A percentile compares a stretch with the other conserved stretches of the same genome.
Conservation (phyloP, 2,797 vertebrate genomes). For the Schizothorax lantsangensis region DNA sequence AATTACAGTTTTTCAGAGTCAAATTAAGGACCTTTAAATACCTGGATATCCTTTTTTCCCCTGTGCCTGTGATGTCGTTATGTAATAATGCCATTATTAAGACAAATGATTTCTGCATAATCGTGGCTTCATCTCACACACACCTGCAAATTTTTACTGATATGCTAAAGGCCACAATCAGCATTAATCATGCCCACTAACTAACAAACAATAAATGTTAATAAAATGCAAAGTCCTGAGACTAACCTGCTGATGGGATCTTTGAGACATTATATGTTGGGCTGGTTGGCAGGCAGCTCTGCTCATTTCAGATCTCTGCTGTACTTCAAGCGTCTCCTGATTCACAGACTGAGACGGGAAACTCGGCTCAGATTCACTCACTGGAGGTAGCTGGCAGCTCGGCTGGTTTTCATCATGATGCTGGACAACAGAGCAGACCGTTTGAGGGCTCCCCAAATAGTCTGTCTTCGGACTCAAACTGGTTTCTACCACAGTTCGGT, state of each 20-base stretch:
- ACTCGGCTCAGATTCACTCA: background rate
- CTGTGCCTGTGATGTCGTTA: background rate
- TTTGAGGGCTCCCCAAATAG: background rate
- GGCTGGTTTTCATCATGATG: background rate
- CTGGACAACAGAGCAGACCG: background rate
- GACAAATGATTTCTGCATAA: background rate
- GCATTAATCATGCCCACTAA: background rate
- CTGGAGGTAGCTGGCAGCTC: background rate
- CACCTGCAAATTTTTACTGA: background rate
- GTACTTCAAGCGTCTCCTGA: slow-evolving; percentile 2
- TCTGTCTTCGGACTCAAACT: background rate
- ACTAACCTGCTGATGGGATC: slow-evolving; percentile 29
- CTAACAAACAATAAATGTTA: background rate
- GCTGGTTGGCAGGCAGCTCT: background rate
- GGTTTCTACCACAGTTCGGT: background rate
- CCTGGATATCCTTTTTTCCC: background rate
- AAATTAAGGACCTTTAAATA: background rate
- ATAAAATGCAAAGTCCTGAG: background rate
- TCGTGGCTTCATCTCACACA: background rate
- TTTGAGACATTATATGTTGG: background rate
- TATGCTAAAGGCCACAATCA: background rate
- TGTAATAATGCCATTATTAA: background rate
- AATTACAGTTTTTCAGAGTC: background rate
- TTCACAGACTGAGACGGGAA: background rate
- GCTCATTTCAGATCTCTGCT: background rate